Evolutionary conservation across 2,113 vertebrate genomes (phyloP).

Genomic region (Hucho hucho): DNA sequence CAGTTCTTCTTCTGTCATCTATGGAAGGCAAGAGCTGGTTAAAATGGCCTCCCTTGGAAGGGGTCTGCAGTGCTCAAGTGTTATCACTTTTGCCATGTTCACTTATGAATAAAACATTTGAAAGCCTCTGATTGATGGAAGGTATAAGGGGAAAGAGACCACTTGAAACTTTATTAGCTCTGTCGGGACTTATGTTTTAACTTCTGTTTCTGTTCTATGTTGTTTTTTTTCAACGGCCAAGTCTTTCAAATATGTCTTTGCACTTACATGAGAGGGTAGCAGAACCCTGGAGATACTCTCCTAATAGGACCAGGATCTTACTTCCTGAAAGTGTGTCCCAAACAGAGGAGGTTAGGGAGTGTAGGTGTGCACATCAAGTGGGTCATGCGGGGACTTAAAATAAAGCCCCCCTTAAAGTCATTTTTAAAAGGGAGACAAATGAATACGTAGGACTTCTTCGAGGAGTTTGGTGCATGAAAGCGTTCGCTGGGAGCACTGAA

Average conservation of each 20-base stretch:
- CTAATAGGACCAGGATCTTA: neutral
- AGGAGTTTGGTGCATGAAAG: slow-evolving; percentile 33
- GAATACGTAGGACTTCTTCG: slow-evolving; percentile 37
- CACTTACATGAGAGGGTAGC: neutral
- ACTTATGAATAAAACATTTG: slow-evolving; percentile 5
- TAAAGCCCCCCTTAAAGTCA: slow-evolving; percentile 18
- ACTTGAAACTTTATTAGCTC: neutral
- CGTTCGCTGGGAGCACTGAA: slow-evolving; percentile 21
- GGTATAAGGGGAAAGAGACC: neutral
- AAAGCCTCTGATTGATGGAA: neutral
- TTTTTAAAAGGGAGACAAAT: slow-evolving; percentile 33
- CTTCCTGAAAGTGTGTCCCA: neutral
- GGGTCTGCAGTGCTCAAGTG: neutral
- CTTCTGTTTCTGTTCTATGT: neutral
- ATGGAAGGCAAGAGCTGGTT: neutral
- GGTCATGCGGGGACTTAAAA: slow-evolving; percentile 1
- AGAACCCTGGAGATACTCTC: neutral
- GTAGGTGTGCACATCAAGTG: slow-evolving; percentile 20
- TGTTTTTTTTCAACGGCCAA: neutral
- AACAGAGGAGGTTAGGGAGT: neutral
- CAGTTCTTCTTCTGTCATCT: too few species aligned
- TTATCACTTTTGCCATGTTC: neutral
- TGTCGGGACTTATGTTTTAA: neutral
- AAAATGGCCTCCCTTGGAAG: neutral
- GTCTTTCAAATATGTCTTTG: neutral